Evolutionary conservation across 2,113 vertebrate species (phyloP).

Genomic region (Shinisaurus crocodilurus): DNA sequence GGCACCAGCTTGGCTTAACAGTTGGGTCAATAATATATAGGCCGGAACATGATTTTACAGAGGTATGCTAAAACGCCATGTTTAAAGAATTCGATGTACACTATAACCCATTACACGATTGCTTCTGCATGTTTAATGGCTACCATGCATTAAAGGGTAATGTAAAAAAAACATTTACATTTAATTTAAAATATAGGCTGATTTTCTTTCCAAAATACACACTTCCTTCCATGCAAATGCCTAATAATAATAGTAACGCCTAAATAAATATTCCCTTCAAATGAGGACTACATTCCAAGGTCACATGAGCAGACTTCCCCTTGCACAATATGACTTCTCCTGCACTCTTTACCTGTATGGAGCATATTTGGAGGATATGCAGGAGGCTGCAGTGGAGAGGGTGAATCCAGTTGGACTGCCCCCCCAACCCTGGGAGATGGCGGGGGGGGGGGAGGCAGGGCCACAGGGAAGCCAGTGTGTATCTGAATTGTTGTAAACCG

Average conservation of each 20-base stretch:
- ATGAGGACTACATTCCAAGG: not conserved
- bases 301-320: too few relatives aligned
- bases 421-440: too few relatives aligned
- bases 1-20: not conserved
- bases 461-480: too few relatives aligned
- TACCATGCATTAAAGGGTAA: not conserved
- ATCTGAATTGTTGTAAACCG: too few relatives aligned
- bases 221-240: not conserved
- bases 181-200: not conserved
- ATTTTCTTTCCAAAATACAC: not conserved
- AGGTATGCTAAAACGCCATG: not conserved
- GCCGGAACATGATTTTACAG: not conserved
- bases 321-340: too few relatives aligned
- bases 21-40: not conserved
- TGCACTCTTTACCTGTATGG: too few relatives aligned
- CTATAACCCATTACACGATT: not conserved
- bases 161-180: too few relatives aligned
- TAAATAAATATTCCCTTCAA: not conserved
- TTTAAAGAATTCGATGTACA: not conserved
- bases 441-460: too few relatives aligned
- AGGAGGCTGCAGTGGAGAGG: too few relatives aligned
- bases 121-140: not conserved
- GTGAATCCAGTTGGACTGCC: too few relatives aligned
- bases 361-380: too few relatives aligned
- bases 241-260: not conserved